Base-by-base conservation (phyloP, 2,113 vertebrate genomes). In the Pavo muticus region DNA sequence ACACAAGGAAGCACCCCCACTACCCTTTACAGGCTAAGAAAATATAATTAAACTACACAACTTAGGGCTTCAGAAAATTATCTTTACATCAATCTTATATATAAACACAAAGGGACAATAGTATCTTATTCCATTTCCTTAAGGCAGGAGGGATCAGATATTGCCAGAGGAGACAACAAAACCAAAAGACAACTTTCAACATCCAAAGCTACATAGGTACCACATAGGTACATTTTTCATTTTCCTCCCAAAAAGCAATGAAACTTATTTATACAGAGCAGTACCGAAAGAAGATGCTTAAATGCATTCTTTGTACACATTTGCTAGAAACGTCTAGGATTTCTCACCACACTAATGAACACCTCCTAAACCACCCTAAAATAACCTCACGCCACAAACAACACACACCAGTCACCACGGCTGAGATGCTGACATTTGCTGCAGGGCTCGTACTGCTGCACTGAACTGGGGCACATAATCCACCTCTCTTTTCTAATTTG, bases 401-500 rank as follows among this genome's bases (percentile, higher is more conserved):
- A 37, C 54, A 90, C 50, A 63, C 40, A 76, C 29, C 2, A 6
- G 72, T 84, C 82, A 75, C 78, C 75, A 77, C 47, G 71, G 82
- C 42, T 17, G 75, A 94, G 65, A 77, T 52, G 39, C 30, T 94
- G 56, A 91, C 68, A 96, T 84, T 85, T 94, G 65, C 80, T 82
- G 47, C 61, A 71, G 68, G 69, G 74, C 42, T 57, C 60, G 50
- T 59, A 71, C 27, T 54, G 67, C 77, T 76, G 59, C 64, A 88
- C 80, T 79, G 85, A 97, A 94, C 67, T 75, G 77, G 42, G 76
- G 79, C 48, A 72, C 30, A 78, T 35, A 94, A 95, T 85, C 90
- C 37, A 96, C 59, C 85, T 63, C 87, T 68, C 63, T 80, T 72
- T 87, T 88, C 88, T 95, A 96, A 96, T 94, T 92, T 94, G 92